Base-by-base conservation (phyloP, 1,140 invertebrate genomes). In the Coelopa frigida region DNA sequence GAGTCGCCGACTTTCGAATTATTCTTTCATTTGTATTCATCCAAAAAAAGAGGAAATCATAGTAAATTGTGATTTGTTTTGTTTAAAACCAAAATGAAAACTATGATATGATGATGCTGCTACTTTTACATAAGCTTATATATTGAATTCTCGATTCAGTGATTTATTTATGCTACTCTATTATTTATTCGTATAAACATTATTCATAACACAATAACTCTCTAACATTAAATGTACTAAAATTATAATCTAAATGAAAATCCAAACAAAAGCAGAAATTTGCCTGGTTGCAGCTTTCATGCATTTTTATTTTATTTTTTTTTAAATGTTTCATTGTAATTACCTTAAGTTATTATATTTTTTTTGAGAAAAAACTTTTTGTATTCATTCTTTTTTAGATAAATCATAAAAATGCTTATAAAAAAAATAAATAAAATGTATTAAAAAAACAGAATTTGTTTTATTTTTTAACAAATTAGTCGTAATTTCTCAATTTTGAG, bases 361-460 rank as follows among this genome's bases (percentile, higher is more conserved):
- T 29, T 10, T 10, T 14, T 8, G 8, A 10, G 8, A 10, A 29
- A 29, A 29, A 29, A 10, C 8, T 14, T 29, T 29, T 39, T 21
- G 32, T 44, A 29, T 44, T 31, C 24, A 29, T 44, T 36, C 27
- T 44, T 36, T 21, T 21, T 35, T 35, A 31, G 26, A 44, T 44
- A 44, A 35, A 44, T 35, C 18, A 18, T 31, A 31, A 36, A 44
- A 44, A 35, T 44, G 43, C 43, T 44, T 44, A 24, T 31, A 44
- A 44, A 44, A 35, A 44, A 44, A 44, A 44, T 42, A 42, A 42
- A 41, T 18, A 35, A 42, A 42, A 26, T 31, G 29, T 41, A 42
- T 31, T 18, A 42, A 31, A 42, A 42, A 31, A 42, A 42, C 22
- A 18, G 22, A 42, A 42, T 31, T 26, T 12, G 27, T 42, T 42